phyloP scores from a whole-genome alignment of 2,113 vertebrate species.

The Apodemus sylvaticus region DNA sequence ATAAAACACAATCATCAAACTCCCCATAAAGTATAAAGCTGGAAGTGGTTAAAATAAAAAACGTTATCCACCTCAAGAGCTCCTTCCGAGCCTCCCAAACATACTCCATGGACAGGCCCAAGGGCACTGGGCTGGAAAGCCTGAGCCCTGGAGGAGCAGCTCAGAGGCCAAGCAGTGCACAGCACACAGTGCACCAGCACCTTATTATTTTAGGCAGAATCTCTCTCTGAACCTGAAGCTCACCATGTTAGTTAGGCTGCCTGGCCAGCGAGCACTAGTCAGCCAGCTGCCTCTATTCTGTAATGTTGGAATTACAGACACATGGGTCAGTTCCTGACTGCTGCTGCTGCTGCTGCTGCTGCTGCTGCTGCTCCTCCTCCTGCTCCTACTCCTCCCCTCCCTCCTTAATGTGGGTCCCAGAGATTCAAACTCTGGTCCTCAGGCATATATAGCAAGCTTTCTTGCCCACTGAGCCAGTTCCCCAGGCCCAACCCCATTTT shows the following conservation, averaged over 20 bases:
- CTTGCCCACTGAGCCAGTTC: neutral
- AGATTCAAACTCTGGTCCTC: neutral
- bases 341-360: neutral
- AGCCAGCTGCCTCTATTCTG: neutral
- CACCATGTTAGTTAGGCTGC: neutral
- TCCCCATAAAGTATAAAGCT: slow-evolving; percentile 22
- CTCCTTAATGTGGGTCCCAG: neutral
- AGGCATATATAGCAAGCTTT: neutral
- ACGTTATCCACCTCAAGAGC: neutral
- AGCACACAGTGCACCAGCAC: neutral
- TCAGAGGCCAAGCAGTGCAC: neutral
- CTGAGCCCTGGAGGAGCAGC: neutral
- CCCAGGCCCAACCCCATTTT: neutral
- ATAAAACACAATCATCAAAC: neutral
- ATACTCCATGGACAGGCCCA: neutral
- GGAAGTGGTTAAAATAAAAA: slow-evolving; percentile 36
- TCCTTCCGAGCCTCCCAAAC: slow-evolving; percentile 18
- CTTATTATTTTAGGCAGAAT: neutral
- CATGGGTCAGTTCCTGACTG: neutral
- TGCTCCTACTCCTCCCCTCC: neutral
- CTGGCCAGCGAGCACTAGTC: neutral
- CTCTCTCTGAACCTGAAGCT: neutral
- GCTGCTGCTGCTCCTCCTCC: neutral
- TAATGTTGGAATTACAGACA: neutral
- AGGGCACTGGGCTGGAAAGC: neutral